Base-by-base conservation (phyloP, 53 echinoderm and acorn worm genomes). In the Echinarachnius parma region DNA sequence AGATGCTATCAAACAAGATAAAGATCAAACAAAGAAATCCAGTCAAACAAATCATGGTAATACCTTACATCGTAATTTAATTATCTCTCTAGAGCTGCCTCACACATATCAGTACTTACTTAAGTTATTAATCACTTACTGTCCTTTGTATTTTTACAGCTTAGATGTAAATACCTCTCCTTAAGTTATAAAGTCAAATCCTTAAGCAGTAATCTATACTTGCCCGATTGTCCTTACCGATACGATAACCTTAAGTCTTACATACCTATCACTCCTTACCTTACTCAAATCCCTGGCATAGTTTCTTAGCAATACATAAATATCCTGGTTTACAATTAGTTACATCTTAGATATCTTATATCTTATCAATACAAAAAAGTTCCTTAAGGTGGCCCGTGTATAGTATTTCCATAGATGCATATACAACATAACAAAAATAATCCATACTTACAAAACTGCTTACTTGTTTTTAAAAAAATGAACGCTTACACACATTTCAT, bases 261-360 rank as follows among this genome's bases (percentile, higher is more conserved):
- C 13, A 39, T 13, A 39, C 42, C 42, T 39, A 39, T 39, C 42
- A 39, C n/a, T n/a, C n/a, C n/a, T n/a, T 39, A 39, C 7, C 42
- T 9, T 68, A 68, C 68, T 68, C 52, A 68, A 50, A 32, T 49
- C 52, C 68, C 68, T 68, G 68, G 49, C 68, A 68, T 68, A 68
- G 52, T 68, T 68, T 68, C 52, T 65, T 65, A 65, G 65, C 44
- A 65, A 52, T 68, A 68, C 53, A 68, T 68, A 68, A 68, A 68
- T 68, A 68, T 68, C 68, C 52, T 68, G 52, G 34, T 68, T 68
- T 68, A 68, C 68, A 68, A 68, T 32, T 68, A 68, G 31, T 68
- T 68, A 68, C 68, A 68, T 28, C 68, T 68, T 49, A 68, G 52
- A 68, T 52, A 68, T 68, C 68, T 65, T 65, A 65, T 65, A 65